Conservation (phyloP, 2,888 invertebrate genomes). For the Athetis lepigone region DNA sequence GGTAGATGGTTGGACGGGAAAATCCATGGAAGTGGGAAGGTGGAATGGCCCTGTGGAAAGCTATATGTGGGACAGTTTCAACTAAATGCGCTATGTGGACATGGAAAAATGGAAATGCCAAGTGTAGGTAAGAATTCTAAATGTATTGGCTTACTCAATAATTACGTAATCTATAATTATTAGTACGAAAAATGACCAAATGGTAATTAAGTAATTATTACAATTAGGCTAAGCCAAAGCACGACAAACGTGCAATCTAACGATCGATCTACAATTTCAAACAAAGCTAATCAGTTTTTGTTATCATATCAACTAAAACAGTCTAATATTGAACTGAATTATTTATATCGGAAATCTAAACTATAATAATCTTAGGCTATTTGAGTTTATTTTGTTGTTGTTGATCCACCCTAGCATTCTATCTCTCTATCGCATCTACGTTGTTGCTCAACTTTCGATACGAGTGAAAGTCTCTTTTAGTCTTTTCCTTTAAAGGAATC, state of each 20-base stretch:
- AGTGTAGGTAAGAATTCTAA: constrained; percentile 85
- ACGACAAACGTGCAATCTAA: neutral
- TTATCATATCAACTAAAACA: neutral
- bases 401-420: neutral
- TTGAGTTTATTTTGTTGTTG: neutral
- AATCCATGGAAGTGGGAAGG: constrained; percentile 95
- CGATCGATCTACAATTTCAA: neutral
- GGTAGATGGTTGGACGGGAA: constrained; percentile 96
- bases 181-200: neutral
- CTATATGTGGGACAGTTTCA: constrained; percentile 95
- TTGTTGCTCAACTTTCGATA: constrained; percentile 17
- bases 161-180: neutral
- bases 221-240: neutral
- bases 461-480: constrained; percentile 7
- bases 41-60: constrained; percentile 95
- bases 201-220: neutral
- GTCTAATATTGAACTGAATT: neutral
- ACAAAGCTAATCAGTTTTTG: neutral
- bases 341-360: no score
- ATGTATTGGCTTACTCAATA: constrained; percentile 1
- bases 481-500: constrained; percentile 21
- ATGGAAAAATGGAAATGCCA: constrained; percentile 93
- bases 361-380: no score
- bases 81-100: constrained; percentile 93
- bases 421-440: neutral